Percentiles rank a stretch among this genome's conserved stretches.
Conservation (phyloP, 1,140 invertebrate species). For the Gryon sp. region DNA sequence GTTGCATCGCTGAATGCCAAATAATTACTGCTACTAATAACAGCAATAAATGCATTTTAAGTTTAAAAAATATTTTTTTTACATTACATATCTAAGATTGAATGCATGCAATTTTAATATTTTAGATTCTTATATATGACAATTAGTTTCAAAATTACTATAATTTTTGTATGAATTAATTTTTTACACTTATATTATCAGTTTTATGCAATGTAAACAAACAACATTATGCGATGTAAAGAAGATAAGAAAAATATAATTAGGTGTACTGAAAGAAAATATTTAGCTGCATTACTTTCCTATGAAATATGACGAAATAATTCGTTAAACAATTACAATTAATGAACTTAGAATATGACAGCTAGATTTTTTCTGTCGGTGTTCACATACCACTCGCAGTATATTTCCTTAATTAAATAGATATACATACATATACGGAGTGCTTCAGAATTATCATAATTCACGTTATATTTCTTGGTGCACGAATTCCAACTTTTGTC, state of each 20-base stretch:
- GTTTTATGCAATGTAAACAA: not conserved
- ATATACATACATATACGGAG: constrained; percentile 49
- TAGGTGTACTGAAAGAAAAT: constrained; percentile 47
- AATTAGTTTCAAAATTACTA: too few relatives aligned
- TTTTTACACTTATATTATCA: too few relatives aligned
- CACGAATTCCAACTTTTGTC: constrained; percentile 23
- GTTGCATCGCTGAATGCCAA: constrained; percentile 28
- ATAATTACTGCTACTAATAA: too few relatives aligned
- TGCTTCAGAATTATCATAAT: constrained; percentile 45
- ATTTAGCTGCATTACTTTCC: constrained; percentile 41
- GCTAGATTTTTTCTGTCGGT: constrained; percentile 54
- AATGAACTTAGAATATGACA: constrained; percentile 16
- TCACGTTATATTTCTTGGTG: not conserved
- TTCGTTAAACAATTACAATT: constrained; percentile 1
- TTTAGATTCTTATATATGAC: too few relatives aligned
- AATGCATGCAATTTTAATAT: too few relatives aligned
- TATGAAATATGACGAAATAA: constrained; percentile 7
- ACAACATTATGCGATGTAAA: constrained; percentile 17
- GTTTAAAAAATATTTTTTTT: too few relatives aligned
- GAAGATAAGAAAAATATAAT: constrained; percentile 30
- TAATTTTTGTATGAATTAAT: too few relatives aligned
- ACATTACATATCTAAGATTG: too few relatives aligned
- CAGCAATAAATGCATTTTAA: too few relatives aligned
- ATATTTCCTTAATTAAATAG: constrained; percentile 55
- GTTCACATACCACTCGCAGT: constrained; percentile 32